Evolutionary conservation across 1,140 invertebrate species (phyloP).

Genomic region (Drosophila paulistorum): DNA sequence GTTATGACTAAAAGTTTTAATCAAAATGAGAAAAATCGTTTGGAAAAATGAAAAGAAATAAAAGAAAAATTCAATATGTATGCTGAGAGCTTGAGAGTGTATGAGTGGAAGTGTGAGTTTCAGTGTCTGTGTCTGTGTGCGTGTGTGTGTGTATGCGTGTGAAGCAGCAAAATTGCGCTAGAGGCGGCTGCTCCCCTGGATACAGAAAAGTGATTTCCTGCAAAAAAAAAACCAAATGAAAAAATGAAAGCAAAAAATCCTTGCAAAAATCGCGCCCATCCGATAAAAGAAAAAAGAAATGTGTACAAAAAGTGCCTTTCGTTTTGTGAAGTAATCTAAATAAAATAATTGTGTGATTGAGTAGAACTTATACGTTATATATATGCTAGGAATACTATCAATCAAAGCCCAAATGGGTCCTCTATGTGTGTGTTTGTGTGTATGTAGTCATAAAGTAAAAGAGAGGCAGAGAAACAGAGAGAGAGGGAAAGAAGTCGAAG

Average conservation of each 20-base stretch:
- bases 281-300: neutral
- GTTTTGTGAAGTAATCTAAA: constrained; percentile 16
- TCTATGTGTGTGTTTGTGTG: neutral
- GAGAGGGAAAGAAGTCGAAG: neutral
- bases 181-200: constrained; percentile 71
- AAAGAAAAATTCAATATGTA: constrained; percentile 30
- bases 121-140: constrained; percentile 16
- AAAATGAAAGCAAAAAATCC: neutral
- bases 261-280: constrained; percentile 24
- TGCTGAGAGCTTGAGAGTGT: constrained; percentile 26
- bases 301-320: constrained; percentile 7
- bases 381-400: constrained; percentile 14
- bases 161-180: constrained; percentile 65
- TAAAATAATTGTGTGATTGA: constrained; percentile 14
- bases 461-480: neutral
- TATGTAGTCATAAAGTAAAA: constrained; percentile 20
- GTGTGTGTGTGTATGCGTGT: constrained; percentile 56
- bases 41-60: constrained; percentile 47
- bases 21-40: constrained; percentile 38
- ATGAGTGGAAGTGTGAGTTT: constrained; percentile 19
- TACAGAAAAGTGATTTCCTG: constrained; percentile 82
- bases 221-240: constrained; percentile 52
- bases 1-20: constrained; percentile 41
- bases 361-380: constrained; percentile 5
- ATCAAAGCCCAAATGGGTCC: constrained; percentile 3